Percentiles rank a stretch among this genome's conserved stretches.
Evolutionary conservation across 1,140 invertebrate genomes (phyloP).

Genomic region (Antheraea pernyi): DNA sequence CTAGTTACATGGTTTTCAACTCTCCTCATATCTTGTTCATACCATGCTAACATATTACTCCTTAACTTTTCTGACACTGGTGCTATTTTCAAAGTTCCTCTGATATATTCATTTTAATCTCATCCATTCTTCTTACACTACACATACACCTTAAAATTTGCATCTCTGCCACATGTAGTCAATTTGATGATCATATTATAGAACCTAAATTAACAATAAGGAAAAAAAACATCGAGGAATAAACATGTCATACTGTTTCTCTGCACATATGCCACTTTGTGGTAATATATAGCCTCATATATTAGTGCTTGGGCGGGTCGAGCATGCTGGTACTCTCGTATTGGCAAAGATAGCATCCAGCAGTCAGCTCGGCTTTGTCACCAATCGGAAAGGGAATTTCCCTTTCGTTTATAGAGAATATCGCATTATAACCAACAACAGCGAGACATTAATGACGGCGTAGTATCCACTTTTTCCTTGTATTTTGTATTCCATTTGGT

Average conservation of each 20-base stretch:
- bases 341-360: constrained; percentile 6
- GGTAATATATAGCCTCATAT: constrained; percentile 13
- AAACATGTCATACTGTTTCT: constrained; percentile 3
- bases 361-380: constrained; percentile 2
- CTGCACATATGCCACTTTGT: neutral
- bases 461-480: neutral
- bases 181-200: no score
- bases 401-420: neutral
- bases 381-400: neutral
- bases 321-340: constrained; percentile 3
- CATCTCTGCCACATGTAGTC: no score
- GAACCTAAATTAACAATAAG: no score
- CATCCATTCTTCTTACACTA: no score
- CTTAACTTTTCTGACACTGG: no score
- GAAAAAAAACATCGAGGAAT: no score
- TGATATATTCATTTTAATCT: no score
- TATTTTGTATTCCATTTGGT: neutral
- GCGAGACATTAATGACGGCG: neutral
- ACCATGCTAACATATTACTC: no score
- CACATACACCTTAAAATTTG: no score
- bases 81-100: no score
- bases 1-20: no score
- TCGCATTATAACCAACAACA: neutral
- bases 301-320: constrained; percentile 3
- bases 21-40: no score